These are phyloP conservation scores for Drosophila pseudoananassae DNA, from an alignment of 1,140 invertebrate genomes.

Conservation along the genomic window DNA sequence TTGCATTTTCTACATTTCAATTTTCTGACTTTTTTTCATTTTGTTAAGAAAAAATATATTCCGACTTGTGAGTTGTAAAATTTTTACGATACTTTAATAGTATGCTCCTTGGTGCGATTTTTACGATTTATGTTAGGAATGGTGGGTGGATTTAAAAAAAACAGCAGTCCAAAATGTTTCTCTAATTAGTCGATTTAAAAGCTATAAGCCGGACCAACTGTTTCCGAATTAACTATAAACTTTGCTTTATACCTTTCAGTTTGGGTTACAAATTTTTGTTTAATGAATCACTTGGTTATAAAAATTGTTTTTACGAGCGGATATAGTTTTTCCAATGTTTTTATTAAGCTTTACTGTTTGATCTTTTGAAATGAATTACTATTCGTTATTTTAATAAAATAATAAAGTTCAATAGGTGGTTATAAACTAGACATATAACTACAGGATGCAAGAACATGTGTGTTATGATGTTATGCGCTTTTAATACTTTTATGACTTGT, in stretches of 20 bases:
- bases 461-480: not conserved
- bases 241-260: constrained; percentile 55
- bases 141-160: not conserved
- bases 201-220: constrained; percentile 32
- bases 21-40: constrained; percentile 29
- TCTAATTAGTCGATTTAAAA: constrained; percentile 72
- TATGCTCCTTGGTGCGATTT: constrained; percentile 58
- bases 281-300: constrained; percentile 44
- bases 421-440: not conserved
- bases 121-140: constrained; percentile 39
- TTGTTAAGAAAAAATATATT: constrained; percentile 1
- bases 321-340: constrained; percentile 23
- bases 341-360: not conserved
- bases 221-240: constrained; percentile 35
- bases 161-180: constrained; percentile 35
- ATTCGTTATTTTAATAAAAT: not conserved
- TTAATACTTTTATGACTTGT: not conserved
- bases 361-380: not conserved
- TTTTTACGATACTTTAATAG: constrained; percentile 69
- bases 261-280: constrained; percentile 33
- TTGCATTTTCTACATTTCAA: constrained; percentile 70
- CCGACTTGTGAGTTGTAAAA: constrained; percentile 46
- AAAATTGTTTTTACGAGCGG: constrained; percentile 57
- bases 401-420: not conserved
- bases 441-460: not conserved